Evolutionary conservation across 2,888 invertebrate species (phyloP).

Genomic region (Xestobium rufovillosum): DNA sequence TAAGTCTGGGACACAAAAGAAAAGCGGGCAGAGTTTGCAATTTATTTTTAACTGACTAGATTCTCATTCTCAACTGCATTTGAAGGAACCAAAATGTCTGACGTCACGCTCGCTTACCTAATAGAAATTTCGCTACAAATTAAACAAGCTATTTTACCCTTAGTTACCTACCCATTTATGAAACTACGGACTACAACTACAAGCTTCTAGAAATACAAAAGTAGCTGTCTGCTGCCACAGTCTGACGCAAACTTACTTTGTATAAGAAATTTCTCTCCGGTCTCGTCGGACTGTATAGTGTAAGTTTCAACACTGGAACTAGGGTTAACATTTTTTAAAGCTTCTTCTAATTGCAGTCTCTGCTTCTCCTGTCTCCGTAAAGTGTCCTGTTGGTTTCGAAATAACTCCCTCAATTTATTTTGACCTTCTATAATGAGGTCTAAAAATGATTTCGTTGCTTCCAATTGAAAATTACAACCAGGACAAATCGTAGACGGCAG

Average conservation of each 20-base stretch:
- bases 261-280: constrained; percentile 45
- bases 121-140: too few relatives aligned
- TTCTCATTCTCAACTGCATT: too few relatives aligned
- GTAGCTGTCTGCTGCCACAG: background rate
- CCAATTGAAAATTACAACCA: constrained; percentile 67
- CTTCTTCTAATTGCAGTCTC: constrained; percentile 34
- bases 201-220: constrained; percentile 2
- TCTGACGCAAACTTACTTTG: constrained; percentile 41
- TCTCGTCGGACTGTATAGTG: constrained; percentile 35
- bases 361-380: constrained; percentile 39
- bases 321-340: constrained; percentile 37
- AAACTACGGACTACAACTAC: background rate
- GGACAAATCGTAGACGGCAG: constrained; percentile 67
- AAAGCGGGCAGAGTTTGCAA: too few relatives aligned
- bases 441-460: constrained; percentile 67
- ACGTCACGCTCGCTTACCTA: too few relatives aligned
- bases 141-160: too few relatives aligned
- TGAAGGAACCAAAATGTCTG: too few relatives aligned
- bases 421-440: constrained; percentile 65
- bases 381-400: constrained; percentile 43
- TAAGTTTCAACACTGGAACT: constrained; percentile 38
- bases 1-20: too few relatives aligned
- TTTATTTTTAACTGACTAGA: too few relatives aligned
- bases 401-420: constrained; percentile 48
- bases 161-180: constrained; percentile 2